Conservation (phyloP, 2,113 vertebrate genomes). For the Tupaia chinensis region DNA sequence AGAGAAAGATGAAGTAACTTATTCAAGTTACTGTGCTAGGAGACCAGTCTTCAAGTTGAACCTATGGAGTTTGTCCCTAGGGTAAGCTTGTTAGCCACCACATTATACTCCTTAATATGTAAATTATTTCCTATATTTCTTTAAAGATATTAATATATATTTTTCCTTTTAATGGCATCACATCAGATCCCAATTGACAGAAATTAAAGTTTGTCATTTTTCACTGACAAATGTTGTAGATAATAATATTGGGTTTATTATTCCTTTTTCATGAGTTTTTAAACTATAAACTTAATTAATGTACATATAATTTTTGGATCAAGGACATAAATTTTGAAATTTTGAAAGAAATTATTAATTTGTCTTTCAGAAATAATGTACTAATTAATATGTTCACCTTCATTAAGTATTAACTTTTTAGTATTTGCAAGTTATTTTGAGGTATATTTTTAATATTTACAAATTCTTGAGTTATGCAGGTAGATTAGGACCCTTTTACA, state of each 20-base stretch:
- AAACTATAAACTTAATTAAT: background rate
- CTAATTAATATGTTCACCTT: slow-evolving; percentile 33
- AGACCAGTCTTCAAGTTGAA: background rate
- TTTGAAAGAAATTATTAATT: slow-evolving; percentile 39
- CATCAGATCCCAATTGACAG: background rate
- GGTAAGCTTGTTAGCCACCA: slow-evolving; percentile 14
- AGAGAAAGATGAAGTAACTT: slow-evolving; percentile 60
- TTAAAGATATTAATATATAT: background rate
- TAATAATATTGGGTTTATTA: slow-evolving; percentile 42
- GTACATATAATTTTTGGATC: background rate
- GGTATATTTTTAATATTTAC: background rate
- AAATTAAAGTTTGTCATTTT: slow-evolving; percentile 43
- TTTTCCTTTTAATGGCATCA: slow-evolving; percentile 58
- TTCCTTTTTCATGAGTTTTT: slow-evolving; percentile 21
- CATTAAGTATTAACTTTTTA: slow-evolving; percentile 44
- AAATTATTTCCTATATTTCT: slow-evolving; percentile 30
- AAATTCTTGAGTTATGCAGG: slow-evolving; percentile 14
- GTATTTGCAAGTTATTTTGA: slow-evolving; percentile 54
- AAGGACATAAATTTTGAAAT: slow-evolving; percentile 36
- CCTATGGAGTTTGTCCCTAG: background rate
- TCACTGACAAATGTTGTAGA: slow-evolving; percentile 48
- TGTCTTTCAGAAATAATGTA: slow-evolving; percentile 35
- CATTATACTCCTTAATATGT: slow-evolving; percentile 33
- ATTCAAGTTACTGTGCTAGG: slow-evolving; percentile 27
- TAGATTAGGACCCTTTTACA: slow-evolving; percentile 30